phyloP scores from a whole-genome alignment of 2,888 invertebrate species.

The Ptychoptera contaminata region DNA sequence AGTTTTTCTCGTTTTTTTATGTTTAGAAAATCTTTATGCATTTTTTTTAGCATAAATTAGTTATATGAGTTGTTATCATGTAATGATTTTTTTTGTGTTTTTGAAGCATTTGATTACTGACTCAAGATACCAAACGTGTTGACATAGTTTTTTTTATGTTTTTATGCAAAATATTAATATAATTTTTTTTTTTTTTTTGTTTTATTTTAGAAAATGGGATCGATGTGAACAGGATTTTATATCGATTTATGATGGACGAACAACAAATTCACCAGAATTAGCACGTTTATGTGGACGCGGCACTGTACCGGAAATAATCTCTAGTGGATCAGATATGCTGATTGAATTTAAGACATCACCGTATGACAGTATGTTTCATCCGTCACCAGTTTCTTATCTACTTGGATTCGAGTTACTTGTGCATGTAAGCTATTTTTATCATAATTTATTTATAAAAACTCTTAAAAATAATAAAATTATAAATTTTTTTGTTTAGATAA shows the following conservation, averaged over 20 bases:
- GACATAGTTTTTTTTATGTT: too few species aligned
- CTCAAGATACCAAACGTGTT: too few species aligned
- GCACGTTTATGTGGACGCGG: slow-evolving; percentile 71
- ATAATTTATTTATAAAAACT: background rate
- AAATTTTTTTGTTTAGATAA: slow-evolving; percentile 34
- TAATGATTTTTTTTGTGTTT: too few species aligned
- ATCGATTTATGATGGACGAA: slow-evolving; percentile 65
- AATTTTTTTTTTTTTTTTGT: too few species aligned
- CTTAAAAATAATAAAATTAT: slow-evolving; percentile 7
- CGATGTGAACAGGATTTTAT: slow-evolving; percentile 72
- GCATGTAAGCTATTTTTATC: slow-evolving; percentile 36
- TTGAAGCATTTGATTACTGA: too few species aligned
- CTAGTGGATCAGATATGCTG: slow-evolving; percentile 60
- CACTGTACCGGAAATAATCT: slow-evolving; percentile 62
- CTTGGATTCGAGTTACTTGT: slow-evolving; percentile 72
- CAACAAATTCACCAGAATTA: slow-evolving; percentile 51
- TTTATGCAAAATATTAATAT: too few species aligned
- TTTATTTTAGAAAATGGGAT: slow-evolving; percentile 50
- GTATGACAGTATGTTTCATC: slow-evolving; percentile 68
- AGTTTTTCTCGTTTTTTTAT: too few species aligned
- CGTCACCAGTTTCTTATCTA: slow-evolving; percentile 57
- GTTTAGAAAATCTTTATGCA: too few species aligned
- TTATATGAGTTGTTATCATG: too few species aligned
- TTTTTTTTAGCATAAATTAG: too few species aligned
- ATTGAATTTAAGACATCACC: slow-evolving; percentile 69